These are phyloP conservation scores for Lordiphosa collinella DNA, from an alignment of 1,140 invertebrate genomes.

Conservation along the genomic window DNA sequence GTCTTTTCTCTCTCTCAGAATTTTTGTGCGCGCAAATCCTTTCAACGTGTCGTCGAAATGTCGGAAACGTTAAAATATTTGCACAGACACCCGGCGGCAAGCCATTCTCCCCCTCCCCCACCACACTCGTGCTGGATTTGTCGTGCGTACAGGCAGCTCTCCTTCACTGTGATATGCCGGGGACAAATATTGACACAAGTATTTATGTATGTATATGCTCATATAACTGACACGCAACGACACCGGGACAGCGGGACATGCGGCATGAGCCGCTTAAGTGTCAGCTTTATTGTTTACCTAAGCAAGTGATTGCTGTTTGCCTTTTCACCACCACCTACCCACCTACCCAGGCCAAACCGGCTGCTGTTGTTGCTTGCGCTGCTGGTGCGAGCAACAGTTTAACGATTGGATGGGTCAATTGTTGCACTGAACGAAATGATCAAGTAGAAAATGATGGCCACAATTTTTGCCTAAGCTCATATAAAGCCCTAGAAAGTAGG, in stretches of 20 bases:
- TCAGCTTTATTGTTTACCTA: constrained; percentile 58
- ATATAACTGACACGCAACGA: background rate
- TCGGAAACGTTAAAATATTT: constrained; percentile 68
- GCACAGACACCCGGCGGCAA: constrained; percentile 39
- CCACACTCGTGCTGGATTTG: constrained; percentile 33
- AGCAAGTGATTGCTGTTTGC: constrained; percentile 70
- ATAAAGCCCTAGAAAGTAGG: no score
- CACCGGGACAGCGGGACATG: constrained; percentile 6
- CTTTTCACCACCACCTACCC: constrained; percentile 2
- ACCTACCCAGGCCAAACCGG: background rate
- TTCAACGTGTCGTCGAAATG: constrained; percentile 68
- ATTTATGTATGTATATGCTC: constrained; percentile 26
- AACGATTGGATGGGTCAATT: background rate
- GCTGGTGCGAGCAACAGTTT: constrained; percentile 2
- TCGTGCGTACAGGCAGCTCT: constrained; percentile 10
- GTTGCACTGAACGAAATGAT: background rate
- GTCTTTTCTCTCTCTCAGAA: constrained; percentile 14
- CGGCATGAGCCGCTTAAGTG: constrained; percentile 50
- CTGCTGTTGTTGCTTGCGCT: background rate
- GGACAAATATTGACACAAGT: constrained; percentile 62
- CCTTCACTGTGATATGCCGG: constrained; percentile 48
- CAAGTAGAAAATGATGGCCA: no score
- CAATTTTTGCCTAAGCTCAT: no score
- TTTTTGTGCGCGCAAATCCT: constrained; percentile 62
- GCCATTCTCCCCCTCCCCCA: constrained; percentile 2